phyloP scores from a whole-genome alignment of 2,888 invertebrate species.

The Andrena hattorfiana region DNA sequence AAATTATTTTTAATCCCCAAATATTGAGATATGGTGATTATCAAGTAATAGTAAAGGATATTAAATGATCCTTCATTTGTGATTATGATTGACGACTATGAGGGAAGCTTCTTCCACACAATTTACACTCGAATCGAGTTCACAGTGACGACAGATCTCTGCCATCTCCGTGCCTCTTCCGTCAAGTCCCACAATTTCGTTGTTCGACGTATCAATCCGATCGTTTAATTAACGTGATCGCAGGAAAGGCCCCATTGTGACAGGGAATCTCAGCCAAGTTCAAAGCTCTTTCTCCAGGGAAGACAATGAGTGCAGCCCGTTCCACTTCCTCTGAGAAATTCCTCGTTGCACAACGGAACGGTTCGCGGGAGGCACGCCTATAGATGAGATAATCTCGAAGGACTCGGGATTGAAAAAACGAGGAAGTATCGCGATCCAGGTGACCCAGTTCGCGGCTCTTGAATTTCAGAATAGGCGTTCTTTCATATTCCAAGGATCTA shows the following conservation, averaged over 20 bases:
- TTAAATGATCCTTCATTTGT: neutral
- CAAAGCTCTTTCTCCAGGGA: conserved; percentile 34
- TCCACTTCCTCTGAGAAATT: conserved; percentile 53
- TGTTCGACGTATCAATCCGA: neutral
- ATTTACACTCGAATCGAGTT: too few species aligned
- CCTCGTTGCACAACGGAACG: conserved; percentile 46
- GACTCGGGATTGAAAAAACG: conserved; percentile 45
- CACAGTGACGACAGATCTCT: neutral
- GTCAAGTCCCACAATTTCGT: conserved; percentile 2
- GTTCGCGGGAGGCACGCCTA: conserved; percentile 43
- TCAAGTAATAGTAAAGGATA: neutral
- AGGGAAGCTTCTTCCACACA: too few species aligned
- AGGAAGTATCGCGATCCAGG: conserved; percentile 61
- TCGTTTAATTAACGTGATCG: conserved; percentile 13
- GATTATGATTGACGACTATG: neutral
- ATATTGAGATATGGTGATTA: neutral
- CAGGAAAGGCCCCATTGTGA: neutral
- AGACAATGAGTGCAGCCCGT: conserved; percentile 48
- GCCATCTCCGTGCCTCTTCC: neutral
- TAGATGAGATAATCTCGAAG: conserved; percentile 56
- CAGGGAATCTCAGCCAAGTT: conserved; percentile 49
- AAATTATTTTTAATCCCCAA: neutral
- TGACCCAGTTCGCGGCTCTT: conserved; percentile 70
- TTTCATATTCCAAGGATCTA: conserved; percentile 47
- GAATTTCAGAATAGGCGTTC: conserved; percentile 70